Evolutionary conservation across 1,140 invertebrate genomes (phyloP).

Genomic region (Ostrea denselamellosa): DNA sequence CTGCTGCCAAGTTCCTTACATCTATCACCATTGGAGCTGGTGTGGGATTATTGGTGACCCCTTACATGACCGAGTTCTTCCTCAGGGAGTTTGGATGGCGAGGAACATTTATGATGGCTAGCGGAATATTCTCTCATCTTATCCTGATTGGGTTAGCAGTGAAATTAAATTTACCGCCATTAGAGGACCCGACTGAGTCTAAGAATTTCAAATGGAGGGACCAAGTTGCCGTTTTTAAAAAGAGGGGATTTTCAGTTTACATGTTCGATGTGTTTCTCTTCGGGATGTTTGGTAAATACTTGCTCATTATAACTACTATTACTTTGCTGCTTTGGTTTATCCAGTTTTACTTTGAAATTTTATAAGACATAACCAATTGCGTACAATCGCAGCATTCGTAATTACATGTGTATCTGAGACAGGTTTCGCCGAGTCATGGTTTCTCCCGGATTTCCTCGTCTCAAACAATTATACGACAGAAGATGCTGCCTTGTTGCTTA

Average conservation of each 20-base stretch:
- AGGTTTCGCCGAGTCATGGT: slow-evolving; percentile 1
- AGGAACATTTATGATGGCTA: not conserved
- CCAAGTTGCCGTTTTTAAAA: not conserved
- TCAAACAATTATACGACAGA: slow-evolving; percentile 5
- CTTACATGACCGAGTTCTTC: slow-evolving; percentile 14
- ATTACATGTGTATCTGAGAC: not conserved
- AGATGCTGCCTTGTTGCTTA: not conserved
- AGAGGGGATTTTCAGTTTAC: not conserved
- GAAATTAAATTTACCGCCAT: not conserved
- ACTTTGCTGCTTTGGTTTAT: not conserved
- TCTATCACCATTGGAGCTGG: not conserved
- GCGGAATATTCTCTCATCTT: slow-evolving; percentile 2
- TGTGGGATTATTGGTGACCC: not conserved
- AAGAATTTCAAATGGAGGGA: not conserved
- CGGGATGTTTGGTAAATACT: not conserved
- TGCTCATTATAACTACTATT: not conserved
- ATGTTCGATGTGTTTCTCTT: not conserved
- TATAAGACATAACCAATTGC: not conserved
- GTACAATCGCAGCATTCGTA: not conserved
- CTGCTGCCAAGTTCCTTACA: not conserved
- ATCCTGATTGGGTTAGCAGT: not conserved
- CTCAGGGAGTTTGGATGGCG: slow-evolving; percentile 10
- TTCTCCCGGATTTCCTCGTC: slow-evolving; percentile 31
- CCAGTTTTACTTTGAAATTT: not conserved
- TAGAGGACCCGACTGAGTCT: not conserved